These are phyloP conservation scores for Lepilemur ruficaudatus DNA, from an alignment of 2,797 vertebrate genomes.

Conservation along the genomic window DNA sequence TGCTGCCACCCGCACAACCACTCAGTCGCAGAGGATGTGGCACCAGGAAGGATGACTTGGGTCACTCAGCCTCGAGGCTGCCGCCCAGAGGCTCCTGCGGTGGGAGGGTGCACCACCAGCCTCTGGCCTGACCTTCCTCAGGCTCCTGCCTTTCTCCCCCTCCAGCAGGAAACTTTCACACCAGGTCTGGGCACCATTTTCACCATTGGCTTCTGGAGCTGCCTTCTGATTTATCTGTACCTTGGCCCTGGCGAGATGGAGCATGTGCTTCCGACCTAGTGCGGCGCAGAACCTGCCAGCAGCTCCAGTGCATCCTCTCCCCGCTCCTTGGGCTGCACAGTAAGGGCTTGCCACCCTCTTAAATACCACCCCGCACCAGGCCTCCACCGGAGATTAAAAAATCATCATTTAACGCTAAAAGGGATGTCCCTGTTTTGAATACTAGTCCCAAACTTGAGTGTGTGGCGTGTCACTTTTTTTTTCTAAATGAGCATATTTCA, in stretches of 20 bases:
- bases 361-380: not conserved
- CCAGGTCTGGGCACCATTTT: conserved; percentile 49
- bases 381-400: conserved; percentile 65
- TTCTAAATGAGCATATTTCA: not conserved
- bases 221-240: conserved; percentile 66
- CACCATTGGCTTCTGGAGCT: conserved; percentile 63
- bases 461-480: not conserved
- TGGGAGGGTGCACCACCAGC: not conserved
- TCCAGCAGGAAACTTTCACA: not conserved
- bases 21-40: not conserved
- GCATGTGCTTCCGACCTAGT: conserved; percentile 17
- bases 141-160: not conserved
- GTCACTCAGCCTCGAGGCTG: not conserved
- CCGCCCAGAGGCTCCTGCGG: not conserved
- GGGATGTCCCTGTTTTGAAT: not conserved
- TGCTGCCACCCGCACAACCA: not conserved
- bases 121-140: not conserved
- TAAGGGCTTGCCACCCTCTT: not conserved
- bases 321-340: not conserved
- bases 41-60: not conserved
- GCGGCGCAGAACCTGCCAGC: fast-evolving
- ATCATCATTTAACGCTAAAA: conserved; percentile 8
- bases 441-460: not conserved
- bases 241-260: not conserved
- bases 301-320: not conserved